Conservation (phyloP, 2,797 vertebrate genomes). For the Hapalemur alaotrensis region DNA sequence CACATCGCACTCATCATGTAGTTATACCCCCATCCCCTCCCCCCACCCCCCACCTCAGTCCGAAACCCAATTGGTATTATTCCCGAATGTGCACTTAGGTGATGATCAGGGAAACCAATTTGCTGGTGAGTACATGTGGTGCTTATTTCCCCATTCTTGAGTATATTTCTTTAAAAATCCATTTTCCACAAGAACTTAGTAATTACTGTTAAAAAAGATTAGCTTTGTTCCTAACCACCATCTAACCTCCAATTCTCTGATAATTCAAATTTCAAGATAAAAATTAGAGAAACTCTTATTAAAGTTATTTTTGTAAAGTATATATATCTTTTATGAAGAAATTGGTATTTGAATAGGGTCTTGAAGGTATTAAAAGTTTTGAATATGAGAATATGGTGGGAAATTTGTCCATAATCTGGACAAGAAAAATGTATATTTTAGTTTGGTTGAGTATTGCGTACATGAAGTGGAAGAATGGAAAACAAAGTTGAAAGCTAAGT, state of each 20-base stretch:
- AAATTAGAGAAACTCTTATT: not conserved
- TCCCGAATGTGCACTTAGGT: no score
- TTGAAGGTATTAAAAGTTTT: not conserved
- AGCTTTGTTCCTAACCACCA: not conserved
- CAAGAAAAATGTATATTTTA: not conserved
- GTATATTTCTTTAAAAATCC: not conserved
- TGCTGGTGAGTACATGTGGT: no score
- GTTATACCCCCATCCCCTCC: no score
- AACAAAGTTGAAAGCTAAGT: not conserved
- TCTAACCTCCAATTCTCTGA: not conserved
- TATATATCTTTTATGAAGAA: not conserved
- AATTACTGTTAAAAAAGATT: not conserved
- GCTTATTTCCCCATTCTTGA: not conserved
- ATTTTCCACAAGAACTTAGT: not conserved
- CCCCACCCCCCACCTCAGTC: no score
- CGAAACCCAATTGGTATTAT: no score
- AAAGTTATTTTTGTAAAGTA: not conserved
- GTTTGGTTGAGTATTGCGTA: not conserved
- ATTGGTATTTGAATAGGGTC: not conserved
- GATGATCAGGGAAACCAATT: no score
- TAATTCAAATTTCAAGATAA: conserved; percentile 14
- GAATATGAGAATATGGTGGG: not conserved
- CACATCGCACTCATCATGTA: no score
- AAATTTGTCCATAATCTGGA: not conserved
- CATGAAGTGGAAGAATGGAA: not conserved